Evolutionary conservation across 2,797 vertebrate species (phyloP).

Genomic region (Pseudochirops corinnae): DNA sequence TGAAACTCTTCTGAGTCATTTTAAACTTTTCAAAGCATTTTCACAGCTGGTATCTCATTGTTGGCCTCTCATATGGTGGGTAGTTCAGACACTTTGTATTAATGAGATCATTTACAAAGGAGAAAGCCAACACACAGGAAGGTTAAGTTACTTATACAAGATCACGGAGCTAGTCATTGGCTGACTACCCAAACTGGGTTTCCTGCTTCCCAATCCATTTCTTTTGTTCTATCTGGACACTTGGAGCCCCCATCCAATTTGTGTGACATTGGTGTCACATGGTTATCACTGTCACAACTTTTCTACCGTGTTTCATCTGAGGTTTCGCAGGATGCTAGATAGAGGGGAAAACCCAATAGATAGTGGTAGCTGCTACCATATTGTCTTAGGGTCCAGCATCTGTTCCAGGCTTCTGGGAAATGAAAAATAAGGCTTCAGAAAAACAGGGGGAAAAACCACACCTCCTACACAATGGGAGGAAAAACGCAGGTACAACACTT

Average conservation of each 20-base stretch:
- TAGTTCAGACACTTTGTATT: background rate
- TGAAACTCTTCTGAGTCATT: background rate
- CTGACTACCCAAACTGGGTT: background rate
- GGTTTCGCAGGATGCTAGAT: background rate
- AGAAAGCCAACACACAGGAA: background rate
- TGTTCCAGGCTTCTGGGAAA: background rate
- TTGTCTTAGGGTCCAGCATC: background rate
- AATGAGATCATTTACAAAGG: background rate
- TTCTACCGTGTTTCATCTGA: background rate
- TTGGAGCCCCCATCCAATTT: background rate
- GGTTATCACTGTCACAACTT: background rate
- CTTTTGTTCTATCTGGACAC: background rate
- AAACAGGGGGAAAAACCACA: background rate
- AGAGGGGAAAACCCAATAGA: background rate
- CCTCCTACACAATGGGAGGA: background rate
- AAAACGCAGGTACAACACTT: background rate
- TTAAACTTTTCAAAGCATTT: background rate
- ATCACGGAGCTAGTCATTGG: background rate
- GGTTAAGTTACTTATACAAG: background rate
- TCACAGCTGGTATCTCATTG: background rate
- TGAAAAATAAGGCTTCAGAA: background rate
- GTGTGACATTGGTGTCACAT: background rate
- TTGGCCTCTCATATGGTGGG: background rate
- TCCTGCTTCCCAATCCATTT: slow-evolving; percentile 1
- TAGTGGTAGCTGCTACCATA: background rate